Evolutionary conservation across 2,888 invertebrate species (phyloP).

Genomic region (Dicycla oo): DNA sequence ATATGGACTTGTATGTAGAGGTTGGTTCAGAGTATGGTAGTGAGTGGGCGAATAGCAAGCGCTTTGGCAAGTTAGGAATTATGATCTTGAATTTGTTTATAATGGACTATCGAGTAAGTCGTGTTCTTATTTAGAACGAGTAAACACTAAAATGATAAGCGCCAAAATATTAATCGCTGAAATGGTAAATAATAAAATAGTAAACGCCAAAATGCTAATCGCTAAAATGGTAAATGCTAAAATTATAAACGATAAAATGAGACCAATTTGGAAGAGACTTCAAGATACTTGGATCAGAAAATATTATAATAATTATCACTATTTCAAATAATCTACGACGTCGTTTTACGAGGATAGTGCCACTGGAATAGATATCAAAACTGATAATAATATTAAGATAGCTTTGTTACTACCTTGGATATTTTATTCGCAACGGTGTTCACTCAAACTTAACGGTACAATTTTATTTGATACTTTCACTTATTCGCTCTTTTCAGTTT

Average conservation of each 20-base stretch:
- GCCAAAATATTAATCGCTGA: not conserved
- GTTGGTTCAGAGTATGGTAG: conserved; percentile 16
- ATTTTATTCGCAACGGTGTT: conserved; percentile 12
- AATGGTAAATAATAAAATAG: not conserved
- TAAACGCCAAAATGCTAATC: not conserved
- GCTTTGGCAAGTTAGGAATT: not conserved
- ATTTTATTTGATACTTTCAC: conserved; percentile 37
- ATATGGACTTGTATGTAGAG: conserved; percentile 32
- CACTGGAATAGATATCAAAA: conserved; percentile 1
- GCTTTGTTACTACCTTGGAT: not conserved
- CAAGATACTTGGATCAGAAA: not conserved
- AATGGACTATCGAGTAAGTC: not conserved
- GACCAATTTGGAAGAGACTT: not conserved
- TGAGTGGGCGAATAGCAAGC: conserved; percentile 4
- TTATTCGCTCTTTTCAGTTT: conserved; percentile 1
- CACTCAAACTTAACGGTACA: not conserved
- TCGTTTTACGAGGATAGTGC: not conserved
- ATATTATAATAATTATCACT: not conserved
- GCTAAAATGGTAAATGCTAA: not conserved
- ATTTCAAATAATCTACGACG: not conserved
- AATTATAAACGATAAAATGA: not conserved
- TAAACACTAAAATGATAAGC: not conserved
- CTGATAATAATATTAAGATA: not conserved
- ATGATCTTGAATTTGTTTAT: not conserved
- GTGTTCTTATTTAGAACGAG: not conserved